Evolutionary conservation across 2,888 invertebrate genomes (phyloP), one percentile per base, ranked within the genome.

Genomic region (Erebia aethiops): DNA sequence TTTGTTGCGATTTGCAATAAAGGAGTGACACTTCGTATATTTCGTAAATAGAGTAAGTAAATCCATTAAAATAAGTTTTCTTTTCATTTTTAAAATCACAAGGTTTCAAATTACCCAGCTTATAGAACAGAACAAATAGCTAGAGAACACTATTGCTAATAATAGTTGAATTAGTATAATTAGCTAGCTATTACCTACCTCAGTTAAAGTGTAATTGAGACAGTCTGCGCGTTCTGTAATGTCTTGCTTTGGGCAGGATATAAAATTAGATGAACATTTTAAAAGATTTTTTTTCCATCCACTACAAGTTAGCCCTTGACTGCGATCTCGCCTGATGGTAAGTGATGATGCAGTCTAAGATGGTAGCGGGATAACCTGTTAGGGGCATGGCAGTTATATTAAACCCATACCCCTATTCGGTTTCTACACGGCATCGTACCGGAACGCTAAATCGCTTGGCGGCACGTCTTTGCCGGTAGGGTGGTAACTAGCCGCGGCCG

Each of bases 181-280:
- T 57, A 14, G 21, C 26, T 26, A 57, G 57, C 21, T 54, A 21
- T 57, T 57, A 51, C 26, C 21, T 57, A 57, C 57, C 26, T 57
- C 10, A 16, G 54, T 18, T 21, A 21, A n/a, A 18, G 21, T 57
- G 13, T 57, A 57, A 57, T 57, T 57, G 21, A 57, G 57, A 21
- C 57, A 21, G 57, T 57, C 57, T 57, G 11, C 57, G 18, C 26
- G 26, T 21, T 26, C 57, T 14, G 14, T 57, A 21, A 57, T 57
- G 13, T 14, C 26, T 57, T 57, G 11, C 57, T 57, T 14, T 14
- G 51, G n/a, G 51, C n/a, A n/a, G 51, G 7, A 8, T 8, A 8
- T n/a, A 51, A 51, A 51, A n/a, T 51, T 8, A 51, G 51, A n/a
- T n/a, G 5, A 51, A 51, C n/a, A 51, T 7, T 51, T 51, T 51